phyloP scores from a whole-genome alignment of 1,140 invertebrate species.

The Cataglyphis hispanica region DNA sequence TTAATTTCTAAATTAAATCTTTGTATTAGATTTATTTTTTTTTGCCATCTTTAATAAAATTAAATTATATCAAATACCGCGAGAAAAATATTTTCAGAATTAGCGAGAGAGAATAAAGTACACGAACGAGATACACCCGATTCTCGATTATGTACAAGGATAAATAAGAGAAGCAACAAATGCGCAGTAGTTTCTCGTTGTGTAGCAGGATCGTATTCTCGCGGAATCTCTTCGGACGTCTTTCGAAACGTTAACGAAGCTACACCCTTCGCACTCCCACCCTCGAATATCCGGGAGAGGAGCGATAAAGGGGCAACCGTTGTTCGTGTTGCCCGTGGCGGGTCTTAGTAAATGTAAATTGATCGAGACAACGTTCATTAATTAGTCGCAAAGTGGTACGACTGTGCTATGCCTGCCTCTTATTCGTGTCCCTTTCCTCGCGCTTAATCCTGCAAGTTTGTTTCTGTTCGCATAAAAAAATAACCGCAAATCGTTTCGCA shows the following conservation, averaged over 20 bases:
- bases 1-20: neutral
- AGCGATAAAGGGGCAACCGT: neutral
- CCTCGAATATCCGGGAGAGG: neutral
- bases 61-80: neutral
- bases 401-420: constrained; percentile 41
- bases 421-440: constrained; percentile 41
- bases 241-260: constrained; percentile 74
- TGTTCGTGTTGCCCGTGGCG: constrained; percentile 48
- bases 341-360: constrained; percentile 78
- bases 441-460: constrained; percentile 16
- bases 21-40: neutral
- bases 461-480: constrained; percentile 30
- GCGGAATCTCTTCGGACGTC: constrained; percentile 39
- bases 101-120: neutral
- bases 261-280: constrained; percentile 64
- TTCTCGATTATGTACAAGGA: constrained; percentile 11
- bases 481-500: neutral
- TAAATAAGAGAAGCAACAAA: neutral
- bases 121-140: neutral
- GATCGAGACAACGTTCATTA: constrained; percentile 79
- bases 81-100: neutral
- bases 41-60: neutral
- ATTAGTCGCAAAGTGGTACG: constrained; percentile 77
- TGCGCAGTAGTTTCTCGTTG: neutral
- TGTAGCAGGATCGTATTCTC: constrained; percentile 56